Evolutionary conservation across 2,113 vertebrate genomes (phyloP), one percentile per base, ranked within the genome.

Genomic region (Chionomys nivalis): DNA sequence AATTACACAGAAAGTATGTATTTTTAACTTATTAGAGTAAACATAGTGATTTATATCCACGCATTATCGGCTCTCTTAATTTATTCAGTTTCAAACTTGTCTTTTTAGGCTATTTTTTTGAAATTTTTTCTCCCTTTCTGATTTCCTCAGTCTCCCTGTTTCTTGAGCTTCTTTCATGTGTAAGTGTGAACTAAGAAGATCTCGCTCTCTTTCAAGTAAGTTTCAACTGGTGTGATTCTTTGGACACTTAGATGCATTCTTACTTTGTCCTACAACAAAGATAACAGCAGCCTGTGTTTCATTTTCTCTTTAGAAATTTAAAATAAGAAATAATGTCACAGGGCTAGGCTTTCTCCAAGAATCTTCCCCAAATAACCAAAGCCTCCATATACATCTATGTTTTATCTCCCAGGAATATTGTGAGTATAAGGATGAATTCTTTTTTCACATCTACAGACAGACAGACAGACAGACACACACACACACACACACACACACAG

Each of bases 291-390:
- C 33, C 49, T n/a, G 3, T 68, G 21, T 7, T 93, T 1, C 0
- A 65, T 92, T 82, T 39, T 52, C 55, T 92, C 16, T 58, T 76
- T 61, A 81, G n/a, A 81, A 92, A 92, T 92, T 92, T 81, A 89
- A 87, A 92, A 77, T 90, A 90, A 92, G 47, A 89, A 93, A 65
- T 90, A 91, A 52, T 65, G 21, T 72, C 28, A 0, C 42, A 36
- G 14, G 17, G 0, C 4, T 36, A 95, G n/a, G 0, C 8, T 91
- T 4, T 88, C 26, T 81, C 44, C 14, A 70, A 86, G 72, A 92
- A 39, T 2, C 8, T 94, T 96, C 14, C 65, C 33, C 91, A 65
- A 16, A 47, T 72, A 88, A 44, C 6, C 28, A 77, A 16, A n/a
- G 39, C 13, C 21, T 93, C 4, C 9, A 31, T 16, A 42, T 6